Evolutionary conservation across 2,797 vertebrate genomes (phyloP).

Genomic region (Discoglossus pictus): DNA sequence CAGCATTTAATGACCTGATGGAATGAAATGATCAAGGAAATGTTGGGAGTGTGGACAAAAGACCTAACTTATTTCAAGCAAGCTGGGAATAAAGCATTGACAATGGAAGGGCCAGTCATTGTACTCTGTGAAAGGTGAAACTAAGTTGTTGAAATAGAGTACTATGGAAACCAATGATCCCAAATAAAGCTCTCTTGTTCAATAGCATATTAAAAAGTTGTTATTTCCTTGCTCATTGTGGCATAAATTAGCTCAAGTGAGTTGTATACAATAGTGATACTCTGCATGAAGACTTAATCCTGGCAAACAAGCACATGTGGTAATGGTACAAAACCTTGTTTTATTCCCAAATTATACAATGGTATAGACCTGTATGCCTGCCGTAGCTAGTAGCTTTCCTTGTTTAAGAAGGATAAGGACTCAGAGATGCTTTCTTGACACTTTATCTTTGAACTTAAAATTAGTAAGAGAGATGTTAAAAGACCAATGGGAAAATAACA

Average conservation of each 20-base stretch:
- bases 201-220: not conserved
- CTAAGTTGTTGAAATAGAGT: not conserved
- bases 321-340: too few relatives aligned
- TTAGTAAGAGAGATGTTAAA: too few relatives aligned
- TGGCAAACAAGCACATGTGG: conserved; percentile 3
- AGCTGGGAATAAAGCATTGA: not conserved
- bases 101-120: not conserved
- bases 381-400: too few relatives aligned
- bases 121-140: not conserved
- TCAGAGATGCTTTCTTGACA: too few relatives aligned
- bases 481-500: too few relatives aligned
- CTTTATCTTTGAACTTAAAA: too few relatives aligned
- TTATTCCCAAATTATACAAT: too few relatives aligned
- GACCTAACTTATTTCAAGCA: not conserved
- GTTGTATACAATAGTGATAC: not conserved
- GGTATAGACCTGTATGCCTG: too few relatives aligned
- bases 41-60: not conserved
- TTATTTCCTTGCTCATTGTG: not conserved
- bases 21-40: conserved; percentile 26
- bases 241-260: not conserved
- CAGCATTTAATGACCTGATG: conserved; percentile 12
- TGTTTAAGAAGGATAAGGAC: too few relatives aligned
- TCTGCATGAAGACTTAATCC: not conserved
- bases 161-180: not conserved
- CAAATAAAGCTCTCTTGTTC: not conserved